These are phyloP conservation scores for Microctonus hyperodae DNA, from an alignment of 2,888 invertebrate species.

Conservation along the genomic window DNA sequence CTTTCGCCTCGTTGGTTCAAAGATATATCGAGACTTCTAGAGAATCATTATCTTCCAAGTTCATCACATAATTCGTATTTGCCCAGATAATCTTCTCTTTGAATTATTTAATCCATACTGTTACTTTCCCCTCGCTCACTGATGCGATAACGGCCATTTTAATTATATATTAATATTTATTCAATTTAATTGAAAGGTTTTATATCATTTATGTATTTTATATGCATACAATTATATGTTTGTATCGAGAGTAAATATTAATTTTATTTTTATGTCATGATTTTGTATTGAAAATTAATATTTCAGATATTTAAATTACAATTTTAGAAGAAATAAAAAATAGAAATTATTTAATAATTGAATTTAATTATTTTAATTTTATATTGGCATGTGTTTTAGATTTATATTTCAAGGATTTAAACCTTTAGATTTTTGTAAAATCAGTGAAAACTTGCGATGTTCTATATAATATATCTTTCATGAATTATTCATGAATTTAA, in stretches of 20 bases:
- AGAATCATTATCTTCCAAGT: conserved; percentile 9
- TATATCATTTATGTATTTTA: not conserved
- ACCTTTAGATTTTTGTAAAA: not conserved
- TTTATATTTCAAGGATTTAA: not conserved
- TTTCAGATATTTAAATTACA: too few relatives aligned
- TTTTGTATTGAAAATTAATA: not conserved
- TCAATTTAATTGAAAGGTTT: not conserved
- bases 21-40: not conserved
- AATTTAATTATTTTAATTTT: not conserved
- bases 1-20: conserved; percentile 5
- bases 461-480: not conserved
- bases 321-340: too few relatives aligned
- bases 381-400: not conserved
- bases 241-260: not conserved
- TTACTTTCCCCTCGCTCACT: not conserved
- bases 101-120: not conserved
- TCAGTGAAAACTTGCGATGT: not conserved
- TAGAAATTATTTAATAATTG: too few relatives aligned
- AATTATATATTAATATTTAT: not conserved
- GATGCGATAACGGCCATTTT: too few relatives aligned
- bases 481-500: not conserved
- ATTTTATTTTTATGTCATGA: not conserved
- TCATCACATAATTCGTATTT: conserved; percentile 1
- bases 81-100: not conserved
- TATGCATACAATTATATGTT: not conserved